Evolutionary conservation across 2,113 vertebrate genomes (phyloP).

Genomic region (Coreoperca whiteheadi): DNA sequence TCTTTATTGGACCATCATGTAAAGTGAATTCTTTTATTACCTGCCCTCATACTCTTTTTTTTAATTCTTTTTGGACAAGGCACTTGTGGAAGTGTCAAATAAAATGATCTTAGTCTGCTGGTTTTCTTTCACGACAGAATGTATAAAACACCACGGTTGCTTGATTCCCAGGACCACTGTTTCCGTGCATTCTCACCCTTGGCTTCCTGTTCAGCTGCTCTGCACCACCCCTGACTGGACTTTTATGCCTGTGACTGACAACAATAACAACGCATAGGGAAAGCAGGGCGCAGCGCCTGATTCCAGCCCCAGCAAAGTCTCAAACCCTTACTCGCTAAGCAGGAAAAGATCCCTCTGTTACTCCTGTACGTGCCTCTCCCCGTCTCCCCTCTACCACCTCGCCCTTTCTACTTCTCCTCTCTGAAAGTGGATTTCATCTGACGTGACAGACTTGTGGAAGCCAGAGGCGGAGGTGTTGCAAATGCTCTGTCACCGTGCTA

Average conservation of each 20-base stretch:
- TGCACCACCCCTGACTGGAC: constrained; percentile 14
- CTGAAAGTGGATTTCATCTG: constrained; percentile 70
- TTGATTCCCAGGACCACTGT: constrained; percentile 9
- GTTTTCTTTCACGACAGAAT: constrained; percentile 17
- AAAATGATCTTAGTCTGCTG: too few relatives aligned
- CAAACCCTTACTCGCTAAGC: constrained; percentile 29
- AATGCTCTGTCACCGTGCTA: constrained; percentile 67
- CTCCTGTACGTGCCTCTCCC: constrained; percentile 30
- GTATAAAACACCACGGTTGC: constrained; percentile 12
- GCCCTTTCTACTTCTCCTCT: constrained; percentile 46
- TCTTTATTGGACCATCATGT: background rate
- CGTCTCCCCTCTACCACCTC: constrained; percentile 25
- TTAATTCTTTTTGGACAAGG: too few relatives aligned
- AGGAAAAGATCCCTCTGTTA: constrained; percentile 42
- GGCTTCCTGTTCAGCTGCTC: constrained; percentile 43
- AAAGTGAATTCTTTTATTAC: too few relatives aligned
- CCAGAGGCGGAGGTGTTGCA: constrained; percentile 72
- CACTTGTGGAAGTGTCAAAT: too few relatives aligned
- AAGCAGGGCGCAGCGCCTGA: constrained; percentile 31
- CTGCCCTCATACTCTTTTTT: too few relatives aligned
- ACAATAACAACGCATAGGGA: constrained; percentile 46
- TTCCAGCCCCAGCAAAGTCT: constrained; percentile 45
- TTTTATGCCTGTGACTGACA: constrained; percentile 51
- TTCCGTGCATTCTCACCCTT: constrained; percentile 38
- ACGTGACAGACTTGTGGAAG: constrained; percentile 68